phyloP scores from a whole-genome alignment of 1,140 invertebrate species.

The Drosophila equinoxialis region DNA sequence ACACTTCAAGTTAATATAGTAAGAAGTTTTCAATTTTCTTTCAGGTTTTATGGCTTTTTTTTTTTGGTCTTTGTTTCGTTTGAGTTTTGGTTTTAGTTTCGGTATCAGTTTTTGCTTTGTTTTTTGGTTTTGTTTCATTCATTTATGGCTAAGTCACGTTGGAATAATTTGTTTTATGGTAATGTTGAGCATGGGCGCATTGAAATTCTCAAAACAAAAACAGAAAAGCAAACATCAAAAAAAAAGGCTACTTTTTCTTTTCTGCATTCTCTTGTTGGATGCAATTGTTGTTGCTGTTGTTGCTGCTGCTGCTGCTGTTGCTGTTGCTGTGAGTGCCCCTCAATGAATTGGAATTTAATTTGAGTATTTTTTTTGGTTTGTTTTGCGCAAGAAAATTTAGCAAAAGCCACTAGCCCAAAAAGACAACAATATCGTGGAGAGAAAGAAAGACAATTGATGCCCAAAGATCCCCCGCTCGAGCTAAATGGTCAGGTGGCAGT shows the following conservation, averaged over 20 bases:
- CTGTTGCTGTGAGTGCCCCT: slow-evolving; percentile 56
- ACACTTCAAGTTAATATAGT: background rate
- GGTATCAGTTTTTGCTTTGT: background rate
- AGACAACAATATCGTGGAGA: slow-evolving; percentile 71
- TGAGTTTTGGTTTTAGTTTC: slow-evolving; percentile 4
- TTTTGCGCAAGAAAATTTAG: slow-evolving; percentile 66
- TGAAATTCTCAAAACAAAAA: slow-evolving; percentile 48
- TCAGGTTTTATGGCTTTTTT: background rate
- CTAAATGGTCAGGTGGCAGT: slow-evolving; percentile 62
- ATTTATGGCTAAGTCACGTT: slow-evolving; percentile 82
- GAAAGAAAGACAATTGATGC: slow-evolving; percentile 73
- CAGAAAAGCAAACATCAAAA: background rate
- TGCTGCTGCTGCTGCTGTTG: slow-evolving; percentile 41
- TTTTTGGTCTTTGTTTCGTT: slow-evolving; percentile 8
- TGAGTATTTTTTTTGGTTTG: slow-evolving; percentile 59
- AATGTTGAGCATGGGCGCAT: slow-evolving; percentile 80
- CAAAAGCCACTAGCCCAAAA: slow-evolving; percentile 52
- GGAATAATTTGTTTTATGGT: slow-evolving; percentile 83
- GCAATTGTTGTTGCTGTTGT: slow-evolving; percentile 65
- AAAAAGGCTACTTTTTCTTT: slow-evolving; percentile 23
- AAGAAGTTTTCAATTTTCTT: slow-evolving; percentile 3
- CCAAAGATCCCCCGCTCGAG: slow-evolving; percentile 60
- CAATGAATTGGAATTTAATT: slow-evolving; percentile 83
- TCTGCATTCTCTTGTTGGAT: slow-evolving; percentile 42
- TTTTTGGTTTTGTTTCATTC: slow-evolving; percentile 51